Percentiles rank a stretch among this genome's conserved stretches.
These are phyloP conservation scores for Clivina fossor DNA, from an alignment of 2,888 invertebrate species.

Conservation along the genomic window DNA sequence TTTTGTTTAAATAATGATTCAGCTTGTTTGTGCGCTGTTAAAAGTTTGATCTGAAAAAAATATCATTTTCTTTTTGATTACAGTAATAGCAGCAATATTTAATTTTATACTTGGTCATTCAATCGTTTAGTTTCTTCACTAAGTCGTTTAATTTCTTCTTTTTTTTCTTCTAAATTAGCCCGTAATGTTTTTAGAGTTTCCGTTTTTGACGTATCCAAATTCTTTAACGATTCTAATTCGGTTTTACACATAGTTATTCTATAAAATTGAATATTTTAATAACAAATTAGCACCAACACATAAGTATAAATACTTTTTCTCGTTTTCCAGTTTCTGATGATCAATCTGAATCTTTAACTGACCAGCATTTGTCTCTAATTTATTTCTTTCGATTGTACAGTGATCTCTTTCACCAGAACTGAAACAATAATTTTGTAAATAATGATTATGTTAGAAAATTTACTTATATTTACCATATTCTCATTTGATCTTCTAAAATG, in stretches of 20 bases:
- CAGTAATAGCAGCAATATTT: too few relatives aligned
- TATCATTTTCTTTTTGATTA: too few relatives aligned
- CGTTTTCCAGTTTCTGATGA: constrained; percentile 10
- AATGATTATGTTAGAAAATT: not conserved
- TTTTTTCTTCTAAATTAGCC: constrained; percentile 25
- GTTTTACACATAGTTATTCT: constrained; percentile 25
- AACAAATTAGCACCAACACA: too few relatives aligned
- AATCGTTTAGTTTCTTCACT: too few relatives aligned
- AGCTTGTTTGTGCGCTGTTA: too few relatives aligned
- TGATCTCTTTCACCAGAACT: constrained; percentile 24
- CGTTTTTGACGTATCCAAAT: constrained; percentile 22
- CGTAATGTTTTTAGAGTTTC: constrained; percentile 22
- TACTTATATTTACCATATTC: constrained; percentile 19
- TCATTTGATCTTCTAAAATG: constrained; percentile 25
- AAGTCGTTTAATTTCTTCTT: constrained; percentile 27
- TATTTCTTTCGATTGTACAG: constrained; percentile 23
- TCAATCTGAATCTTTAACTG: constrained; percentile 18
- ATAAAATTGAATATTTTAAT: not conserved
- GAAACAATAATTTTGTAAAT: constrained; percentile 2
- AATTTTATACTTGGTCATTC: too few relatives aligned
- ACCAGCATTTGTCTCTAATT: constrained; percentile 16
- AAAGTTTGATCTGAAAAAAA: too few relatives aligned
- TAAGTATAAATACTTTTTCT: constrained; percentile 10
- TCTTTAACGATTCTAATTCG: constrained; percentile 25
- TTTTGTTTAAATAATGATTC: too few relatives aligned